Conservation (phyloP, 2,888 invertebrate species). For the Conus canariensis region DNA sequence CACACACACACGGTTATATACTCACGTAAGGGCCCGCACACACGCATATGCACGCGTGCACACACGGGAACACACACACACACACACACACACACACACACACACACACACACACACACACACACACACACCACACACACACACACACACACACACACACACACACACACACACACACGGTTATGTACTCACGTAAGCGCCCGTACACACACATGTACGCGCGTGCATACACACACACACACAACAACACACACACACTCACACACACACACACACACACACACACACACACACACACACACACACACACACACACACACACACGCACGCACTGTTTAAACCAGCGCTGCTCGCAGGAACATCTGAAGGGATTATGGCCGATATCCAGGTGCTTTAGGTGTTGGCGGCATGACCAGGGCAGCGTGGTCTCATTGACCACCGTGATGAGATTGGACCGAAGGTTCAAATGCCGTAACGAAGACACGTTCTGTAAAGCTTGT, state of each 20-base stretch:
- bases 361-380: slow-evolving; percentile 17
- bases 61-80: neutral
- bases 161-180: neutral
- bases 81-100: slow-evolving; percentile 18
- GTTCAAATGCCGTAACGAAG: neutral
- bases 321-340: neutral
- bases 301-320: neutral
- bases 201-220: neutral
- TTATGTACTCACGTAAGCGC: neutral
- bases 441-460: slow-evolving; percentile 29
- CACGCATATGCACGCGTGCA: neutral
- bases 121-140: neutral
- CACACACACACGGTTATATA: no score
- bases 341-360: slow-evolving; percentile 37
- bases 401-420: slow-evolving; percentile 21
- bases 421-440: slow-evolving; percentile 26
- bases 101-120: neutral
- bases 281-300: slow-evolving; percentile 15
- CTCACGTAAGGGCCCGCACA: neutral
- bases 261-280: slow-evolving; percentile 11
- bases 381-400: slow-evolving; percentile 9
- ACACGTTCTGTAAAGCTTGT: slow-evolving; percentile 2
- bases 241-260: neutral
- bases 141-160: slow-evolving; percentile 1
- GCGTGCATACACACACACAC: neutral